Evolutionary conservation across 1,140 invertebrate genomes (phyloP).

Genomic region (Aphis gossypii): DNA sequence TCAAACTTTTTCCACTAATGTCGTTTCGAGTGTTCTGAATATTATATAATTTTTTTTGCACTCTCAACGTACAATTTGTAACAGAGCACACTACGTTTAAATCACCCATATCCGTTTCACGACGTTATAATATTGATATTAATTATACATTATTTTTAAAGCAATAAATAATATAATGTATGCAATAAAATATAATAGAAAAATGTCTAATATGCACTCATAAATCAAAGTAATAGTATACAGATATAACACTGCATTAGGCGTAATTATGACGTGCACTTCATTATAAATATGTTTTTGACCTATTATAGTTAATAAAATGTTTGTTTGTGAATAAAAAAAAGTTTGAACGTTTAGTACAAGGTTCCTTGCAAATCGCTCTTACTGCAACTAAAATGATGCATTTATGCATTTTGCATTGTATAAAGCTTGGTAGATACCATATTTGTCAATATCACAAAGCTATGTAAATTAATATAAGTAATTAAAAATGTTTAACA

Average conservation of each 20-base stretch:
- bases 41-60: not conserved
- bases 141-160: not conserved
- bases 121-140: not conserved
- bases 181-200: not conserved
- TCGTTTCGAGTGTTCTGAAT: not conserved
- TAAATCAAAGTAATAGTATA: conserved; percentile 1
- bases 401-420: too few species aligned
- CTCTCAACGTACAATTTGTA: not conserved
- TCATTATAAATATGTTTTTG: not conserved
- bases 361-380: too few species aligned
- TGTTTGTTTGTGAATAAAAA: too few species aligned
- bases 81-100: not conserved
- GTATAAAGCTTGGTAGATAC: too few species aligned
- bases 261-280: not conserved
- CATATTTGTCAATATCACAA: too few species aligned
- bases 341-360: too few species aligned
- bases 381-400: too few species aligned
- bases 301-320: too few species aligned
- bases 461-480: too few species aligned
- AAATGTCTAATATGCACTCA: not conserved
- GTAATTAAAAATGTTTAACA: too few species aligned
- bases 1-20: not conserved
- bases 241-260: not conserved
- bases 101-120: too few species aligned
- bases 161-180: not conserved